Percentiles rank a stretch among this genome's conserved stretches.
phyloP scores from a whole-genome alignment of 2,888 invertebrate species.

The Dromius quadrimaculatus region DNA sequence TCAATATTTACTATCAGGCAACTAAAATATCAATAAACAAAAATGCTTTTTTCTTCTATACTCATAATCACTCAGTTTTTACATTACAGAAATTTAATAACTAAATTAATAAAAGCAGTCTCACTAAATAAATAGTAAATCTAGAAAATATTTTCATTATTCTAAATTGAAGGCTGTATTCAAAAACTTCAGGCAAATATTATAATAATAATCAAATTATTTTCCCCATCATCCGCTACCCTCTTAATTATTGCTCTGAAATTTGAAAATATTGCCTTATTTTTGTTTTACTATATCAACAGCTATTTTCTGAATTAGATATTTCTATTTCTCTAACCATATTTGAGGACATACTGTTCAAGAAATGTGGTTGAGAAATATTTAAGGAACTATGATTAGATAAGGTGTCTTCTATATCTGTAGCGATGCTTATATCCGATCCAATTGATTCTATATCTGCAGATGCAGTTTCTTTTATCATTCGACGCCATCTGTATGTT shows the following conservation, averaged over 20 bases:
- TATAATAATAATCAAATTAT: constrained; percentile 8
- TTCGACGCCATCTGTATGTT: constrained; percentile 65
- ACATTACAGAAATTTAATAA: constrained; percentile 4
- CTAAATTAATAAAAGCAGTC: constrained; percentile 26
- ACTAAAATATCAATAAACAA: no score
- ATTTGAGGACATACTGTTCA: constrained; percentile 4
- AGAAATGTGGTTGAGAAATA: constrained; percentile 6
- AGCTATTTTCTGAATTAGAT: constrained; percentile 18
- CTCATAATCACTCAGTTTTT: no score
- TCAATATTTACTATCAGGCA: no score
- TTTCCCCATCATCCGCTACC: constrained; percentile 1
- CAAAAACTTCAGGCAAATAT: constrained; percentile 21
- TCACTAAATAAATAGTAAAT: constrained; percentile 37
- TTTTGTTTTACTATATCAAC: constrained; percentile 13
- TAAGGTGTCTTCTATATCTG: constrained; percentile 17
- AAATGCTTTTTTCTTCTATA: no score
- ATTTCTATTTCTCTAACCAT: constrained; percentile 17
- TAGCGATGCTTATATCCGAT: constrained; percentile 20
- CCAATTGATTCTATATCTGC: constrained; percentile 23
- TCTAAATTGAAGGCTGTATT: constrained; percentile 18
- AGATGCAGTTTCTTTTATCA: not conserved
- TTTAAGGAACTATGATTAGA: constrained; percentile 28
- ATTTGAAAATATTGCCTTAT: constrained; percentile 19
- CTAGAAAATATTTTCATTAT: constrained; percentile 14
- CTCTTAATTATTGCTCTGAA: constrained; percentile 7